Percentiles rank a stretch among this genome's conserved stretches.
phyloP scores from a whole-genome alignment of 2,113 vertebrate species.

The Apodemus speciosus region DNA sequence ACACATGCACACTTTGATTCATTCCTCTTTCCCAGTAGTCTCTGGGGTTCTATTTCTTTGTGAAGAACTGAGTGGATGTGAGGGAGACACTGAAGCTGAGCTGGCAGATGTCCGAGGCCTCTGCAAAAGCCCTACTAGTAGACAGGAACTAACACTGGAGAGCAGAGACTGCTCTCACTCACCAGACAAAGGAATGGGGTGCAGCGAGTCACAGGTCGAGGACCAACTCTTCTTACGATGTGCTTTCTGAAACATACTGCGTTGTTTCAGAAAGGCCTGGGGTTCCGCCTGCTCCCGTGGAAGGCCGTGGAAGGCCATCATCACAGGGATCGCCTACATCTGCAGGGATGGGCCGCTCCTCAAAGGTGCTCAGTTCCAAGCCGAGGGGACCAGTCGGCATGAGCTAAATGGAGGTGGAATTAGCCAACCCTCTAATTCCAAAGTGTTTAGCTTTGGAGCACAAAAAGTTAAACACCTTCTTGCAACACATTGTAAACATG shows the following conservation, averaged over 20 bases:
- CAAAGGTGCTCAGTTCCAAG: constrained; percentile 55
- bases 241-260: constrained; percentile 71
- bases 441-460: constrained; percentile 87
- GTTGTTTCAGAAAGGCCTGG: constrained; percentile 1
- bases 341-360: constrained; percentile 1
- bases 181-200: constrained; percentile 49
- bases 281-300: neutral
- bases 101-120: neutral
- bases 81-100: neutral
- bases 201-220: constrained; percentile 60
- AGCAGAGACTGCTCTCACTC: constrained; percentile 62
- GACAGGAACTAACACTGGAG: neutral
- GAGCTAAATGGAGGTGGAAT: constrained; percentile 82
- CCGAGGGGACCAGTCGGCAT: constrained; percentile 77
- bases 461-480: constrained; percentile 90
- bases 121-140: neutral
- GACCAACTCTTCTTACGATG: constrained; percentile 59
- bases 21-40: neutral
- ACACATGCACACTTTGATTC: neutral
- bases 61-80: neutral
- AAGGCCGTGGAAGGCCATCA: constrained; percentile 68
- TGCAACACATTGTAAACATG: constrained; percentile 91
- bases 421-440: constrained; percentile 87
- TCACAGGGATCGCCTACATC: neutral
- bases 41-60: neutral